A percentile compares a stretch with the other conserved stretches of the same genome.
phyloP scores from a whole-genome alignment of 1,140 invertebrate genomes.

The Halictus rubicundus region DNA sequence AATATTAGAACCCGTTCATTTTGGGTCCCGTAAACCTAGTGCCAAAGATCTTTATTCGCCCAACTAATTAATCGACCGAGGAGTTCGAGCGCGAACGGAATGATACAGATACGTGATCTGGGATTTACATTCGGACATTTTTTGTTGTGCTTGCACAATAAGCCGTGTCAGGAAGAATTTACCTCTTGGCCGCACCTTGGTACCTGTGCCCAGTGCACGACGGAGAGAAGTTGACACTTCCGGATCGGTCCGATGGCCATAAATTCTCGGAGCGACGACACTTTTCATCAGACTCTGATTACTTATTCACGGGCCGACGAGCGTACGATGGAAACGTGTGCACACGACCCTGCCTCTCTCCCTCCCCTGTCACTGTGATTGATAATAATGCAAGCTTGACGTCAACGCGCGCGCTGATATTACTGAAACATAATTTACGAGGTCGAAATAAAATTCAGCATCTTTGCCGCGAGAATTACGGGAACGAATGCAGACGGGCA shows the following conservation, averaged over 20 bases:
- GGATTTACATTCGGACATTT: not conserved
- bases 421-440: constrained; percentile 71
- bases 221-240: constrained; percentile 61
- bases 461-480: constrained; percentile 6
- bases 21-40: no score
- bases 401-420: constrained; percentile 64
- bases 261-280: constrained; percentile 67
- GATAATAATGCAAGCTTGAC: constrained; percentile 68
- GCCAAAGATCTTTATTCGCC: no score
- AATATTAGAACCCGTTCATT: no score
- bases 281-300: constrained; percentile 71
- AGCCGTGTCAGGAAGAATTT: constrained; percentile 35
- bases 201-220: constrained; percentile 27
- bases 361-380: constrained; percentile 64
- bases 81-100: not conserved
- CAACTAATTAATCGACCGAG: no score
- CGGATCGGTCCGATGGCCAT: constrained; percentile 65
- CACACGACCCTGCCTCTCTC: constrained; percentile 33
- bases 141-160: not conserved
- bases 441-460: constrained; percentile 67
- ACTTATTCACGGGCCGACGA: constrained; percentile 70
- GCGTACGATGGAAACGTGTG: constrained; percentile 59
- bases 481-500: not conserved
- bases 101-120: not conserved
- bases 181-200: constrained; percentile 34